phyloP scores from a whole-genome alignment of 2,113 vertebrate species.

The Laterallus jamaicensis region DNA sequence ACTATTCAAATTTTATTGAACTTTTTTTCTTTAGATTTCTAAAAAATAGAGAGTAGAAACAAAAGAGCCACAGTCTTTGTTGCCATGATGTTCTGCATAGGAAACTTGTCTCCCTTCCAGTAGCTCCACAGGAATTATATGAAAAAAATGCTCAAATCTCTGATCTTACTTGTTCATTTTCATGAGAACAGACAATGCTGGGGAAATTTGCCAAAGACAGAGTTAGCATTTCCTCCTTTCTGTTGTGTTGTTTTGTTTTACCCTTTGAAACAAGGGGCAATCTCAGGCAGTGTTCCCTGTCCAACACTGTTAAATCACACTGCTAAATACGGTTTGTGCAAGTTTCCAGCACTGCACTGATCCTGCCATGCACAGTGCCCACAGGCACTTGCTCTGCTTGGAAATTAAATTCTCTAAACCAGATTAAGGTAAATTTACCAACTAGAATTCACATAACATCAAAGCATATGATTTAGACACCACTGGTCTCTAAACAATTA shows the following conservation, averaged over 20 bases:
- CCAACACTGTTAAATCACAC: background rate
- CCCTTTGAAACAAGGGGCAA: background rate
- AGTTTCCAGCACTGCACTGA: background rate
- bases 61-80: background rate
- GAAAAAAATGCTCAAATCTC: constrained; percentile 24
- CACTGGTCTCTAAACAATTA: background rate
- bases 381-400: background rate
- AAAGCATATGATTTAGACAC: background rate
- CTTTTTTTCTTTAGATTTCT: background rate
- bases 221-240: background rate
- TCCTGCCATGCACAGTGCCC: background rate
- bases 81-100: background rate
- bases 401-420: background rate
- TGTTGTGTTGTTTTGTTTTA: background rate
- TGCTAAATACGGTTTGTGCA: background rate
- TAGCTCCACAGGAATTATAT: constrained; percentile 29
- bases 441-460: background rate
- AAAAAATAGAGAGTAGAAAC: background rate
- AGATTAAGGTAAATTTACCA: background rate
- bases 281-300: background rate
- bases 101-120: constrained; percentile 26
- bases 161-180: constrained; percentile 16
- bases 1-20: background rate
- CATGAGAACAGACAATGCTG: background rate
- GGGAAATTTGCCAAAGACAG: background rate